A percentile compares a stretch with the other conserved stretches of the same genome.
Evolutionary conservation across 2,113 vertebrate species (phyloP).

Genomic region (Chaenocephalus aceratus): DNA sequence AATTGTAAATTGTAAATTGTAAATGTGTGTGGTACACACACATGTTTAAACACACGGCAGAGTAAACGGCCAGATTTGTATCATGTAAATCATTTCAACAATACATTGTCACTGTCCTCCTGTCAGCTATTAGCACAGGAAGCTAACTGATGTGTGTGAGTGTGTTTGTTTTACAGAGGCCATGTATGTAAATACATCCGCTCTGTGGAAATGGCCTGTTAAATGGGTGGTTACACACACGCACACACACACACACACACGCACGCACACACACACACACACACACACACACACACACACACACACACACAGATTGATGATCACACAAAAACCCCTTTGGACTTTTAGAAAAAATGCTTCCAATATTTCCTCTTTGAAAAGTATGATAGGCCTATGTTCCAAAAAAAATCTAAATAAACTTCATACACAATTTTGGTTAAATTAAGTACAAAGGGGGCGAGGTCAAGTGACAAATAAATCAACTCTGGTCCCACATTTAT

Average conservation of each 20-base stretch:
- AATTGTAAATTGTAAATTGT: too few relatives aligned
- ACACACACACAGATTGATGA: slow-evolving; percentile 41
- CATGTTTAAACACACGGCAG: neutral
- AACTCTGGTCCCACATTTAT: too few relatives aligned
- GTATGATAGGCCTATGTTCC: too few relatives aligned
- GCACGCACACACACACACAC: neutral
- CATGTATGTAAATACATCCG: slow-evolving; percentile 62
- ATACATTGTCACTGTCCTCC: neutral
- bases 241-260: slow-evolving; percentile 34
- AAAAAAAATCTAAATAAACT: too few relatives aligned
- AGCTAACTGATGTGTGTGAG: slow-evolving; percentile 24
- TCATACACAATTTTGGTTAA: too few relatives aligned
- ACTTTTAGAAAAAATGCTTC: neutral
- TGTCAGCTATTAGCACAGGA: slow-evolving; percentile 21
- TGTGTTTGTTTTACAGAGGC: slow-evolving; percentile 50
- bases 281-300: neutral
- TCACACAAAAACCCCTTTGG: slow-evolving; percentile 11
- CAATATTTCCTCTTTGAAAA: too few relatives aligned
- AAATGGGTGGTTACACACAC: slow-evolving; percentile 42
- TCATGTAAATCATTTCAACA: slow-evolving; percentile 33
- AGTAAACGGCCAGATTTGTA: slow-evolving; percentile 1
- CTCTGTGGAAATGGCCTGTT: slow-evolving; percentile 46
- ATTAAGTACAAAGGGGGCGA: too few relatives aligned
- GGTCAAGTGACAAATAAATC: too few relatives aligned
- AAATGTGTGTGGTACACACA: too few relatives aligned